Base-by-base conservation (phyloP, 1,140 invertebrate species). In the Drosophila ambigua region DNA sequence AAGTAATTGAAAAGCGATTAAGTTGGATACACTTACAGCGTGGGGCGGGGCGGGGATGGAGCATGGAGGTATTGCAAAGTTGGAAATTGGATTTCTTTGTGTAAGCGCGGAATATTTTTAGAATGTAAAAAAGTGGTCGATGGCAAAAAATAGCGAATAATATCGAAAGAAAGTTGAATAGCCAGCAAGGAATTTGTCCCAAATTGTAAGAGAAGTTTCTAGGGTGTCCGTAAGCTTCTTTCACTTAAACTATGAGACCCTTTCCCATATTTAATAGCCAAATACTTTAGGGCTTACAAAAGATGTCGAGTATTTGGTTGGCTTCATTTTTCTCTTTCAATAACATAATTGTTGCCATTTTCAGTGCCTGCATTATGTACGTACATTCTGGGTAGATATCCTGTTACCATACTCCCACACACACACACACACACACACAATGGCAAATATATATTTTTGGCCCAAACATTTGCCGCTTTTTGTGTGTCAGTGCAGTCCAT, bases 1-100 rank as follows among this genome's bases (percentile, higher is more conserved):
- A 87, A 85, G 81, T 87, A 85, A 85, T 85, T 85, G 82, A 87
- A 85, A 82, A 78, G 83, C 82, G 82, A 85, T 85, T 85, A 87
- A 85, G 66, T 43, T 69, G 67, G 45, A 43, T 44, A 58, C 35
- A 35, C 65, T 58, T 23, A 31, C 46, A 15, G 64, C 43, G 48
- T 53, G 44, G 64, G 23, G 26, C 5, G 26, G 7, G 26, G 26
- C 5, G 6, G 1, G 5, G 1, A 39, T 13, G 31, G 31, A 11
- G 31, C 5, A 3, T 35, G 35, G 11, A 49, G 48, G 20, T 20
- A 20, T 9, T 11, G 44, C 20, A 35, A 26, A n/a, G 20, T 20
- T 41, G 26, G 35, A 39, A 39, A 71, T 71, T 58, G 65, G 65
- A 71, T 71, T 69, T 50, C 65, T 35, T 28, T 69, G 64, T 71